Percentiles rank a stretch among this genome's conserved stretches.
Conservation (phyloP, 2,797 vertebrate genomes). For the Falco biarmicus region DNA sequence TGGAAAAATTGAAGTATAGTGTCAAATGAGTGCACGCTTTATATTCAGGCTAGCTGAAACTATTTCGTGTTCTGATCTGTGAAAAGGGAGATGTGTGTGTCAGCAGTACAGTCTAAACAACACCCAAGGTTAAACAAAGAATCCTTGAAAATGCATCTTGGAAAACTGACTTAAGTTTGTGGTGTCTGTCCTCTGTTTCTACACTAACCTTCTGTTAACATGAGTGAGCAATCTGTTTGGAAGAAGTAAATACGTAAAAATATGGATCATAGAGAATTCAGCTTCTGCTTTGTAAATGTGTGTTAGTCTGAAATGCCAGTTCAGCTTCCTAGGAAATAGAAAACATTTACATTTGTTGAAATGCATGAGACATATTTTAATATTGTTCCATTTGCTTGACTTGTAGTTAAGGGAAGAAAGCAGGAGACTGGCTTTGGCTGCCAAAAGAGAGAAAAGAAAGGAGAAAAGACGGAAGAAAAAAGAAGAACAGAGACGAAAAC, state of each 20-base stretch:
- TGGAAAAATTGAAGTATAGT: rapidly evolving
- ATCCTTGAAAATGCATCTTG: background rate
- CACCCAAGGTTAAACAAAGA: too few species aligned
- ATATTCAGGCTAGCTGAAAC: background rate
- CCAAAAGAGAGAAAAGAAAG: slow-evolving; percentile 85
- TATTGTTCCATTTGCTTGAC: slow-evolving; percentile 3
- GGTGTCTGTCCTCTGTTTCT: background rate
- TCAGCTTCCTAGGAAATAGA: background rate
- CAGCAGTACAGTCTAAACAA: too few species aligned
- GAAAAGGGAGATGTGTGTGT: background rate
- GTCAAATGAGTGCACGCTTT: rapidly evolving
- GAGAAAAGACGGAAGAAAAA: slow-evolving; percentile 86
- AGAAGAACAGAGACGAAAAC: slow-evolving; percentile 84
- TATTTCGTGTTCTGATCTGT: rapidly evolving
- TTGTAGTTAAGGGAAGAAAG: slow-evolving; percentile 83
- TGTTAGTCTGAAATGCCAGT: background rate
- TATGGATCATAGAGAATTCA: background rate
- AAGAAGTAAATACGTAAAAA: background rate
- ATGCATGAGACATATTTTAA: background rate
- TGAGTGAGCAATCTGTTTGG: background rate
- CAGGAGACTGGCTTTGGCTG: slow-evolving; percentile 82
- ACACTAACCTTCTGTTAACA: background rate
- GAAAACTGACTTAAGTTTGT: background rate
- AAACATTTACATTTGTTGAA: background rate
- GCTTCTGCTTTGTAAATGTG: background rate